phyloP scores from a whole-genome alignment of 2,797 vertebrate species.

The Pseudocheirus occidentalis region DNA sequence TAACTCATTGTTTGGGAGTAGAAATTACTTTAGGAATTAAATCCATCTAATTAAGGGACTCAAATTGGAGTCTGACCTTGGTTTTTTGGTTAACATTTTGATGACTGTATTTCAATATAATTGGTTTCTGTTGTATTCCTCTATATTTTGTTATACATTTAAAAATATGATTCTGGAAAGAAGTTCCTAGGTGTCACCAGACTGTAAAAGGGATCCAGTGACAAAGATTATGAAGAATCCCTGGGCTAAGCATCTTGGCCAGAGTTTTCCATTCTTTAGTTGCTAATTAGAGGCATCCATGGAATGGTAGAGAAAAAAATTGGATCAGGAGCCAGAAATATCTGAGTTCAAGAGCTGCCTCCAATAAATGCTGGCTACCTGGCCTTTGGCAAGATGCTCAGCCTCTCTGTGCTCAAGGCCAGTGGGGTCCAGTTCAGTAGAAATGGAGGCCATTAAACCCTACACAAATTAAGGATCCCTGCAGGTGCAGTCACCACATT shows the following conservation, averaged over 20 bases:
- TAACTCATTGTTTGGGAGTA: neutral
- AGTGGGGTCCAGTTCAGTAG: neutral
- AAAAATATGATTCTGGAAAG: neutral
- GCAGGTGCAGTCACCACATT: neutral
- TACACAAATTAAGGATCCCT: neutral
- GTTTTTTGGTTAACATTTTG: neutral
- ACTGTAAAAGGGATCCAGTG: neutral
- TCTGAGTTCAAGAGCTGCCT: neutral
- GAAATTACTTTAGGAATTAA: neutral
- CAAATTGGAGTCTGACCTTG: neutral
- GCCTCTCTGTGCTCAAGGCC: neutral
- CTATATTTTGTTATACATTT: neutral
- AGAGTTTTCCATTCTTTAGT: neutral
- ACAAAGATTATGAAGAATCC: neutral
- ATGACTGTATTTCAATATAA: neutral
- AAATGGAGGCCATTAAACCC: neutral
- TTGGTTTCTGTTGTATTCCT: neutral
- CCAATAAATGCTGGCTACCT: neutral
- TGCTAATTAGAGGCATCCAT: neutral
- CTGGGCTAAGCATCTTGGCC: neutral
- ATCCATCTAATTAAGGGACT: neutral
- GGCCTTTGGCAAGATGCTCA: neutral
- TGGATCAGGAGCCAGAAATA: neutral
- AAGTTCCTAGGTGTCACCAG: neutral
- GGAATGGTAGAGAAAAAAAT: neutral